These are phyloP conservation scores for Manis javanica DNA, from an alignment of 2,797 vertebrate genomes.

Conservation along the genomic window DNA sequence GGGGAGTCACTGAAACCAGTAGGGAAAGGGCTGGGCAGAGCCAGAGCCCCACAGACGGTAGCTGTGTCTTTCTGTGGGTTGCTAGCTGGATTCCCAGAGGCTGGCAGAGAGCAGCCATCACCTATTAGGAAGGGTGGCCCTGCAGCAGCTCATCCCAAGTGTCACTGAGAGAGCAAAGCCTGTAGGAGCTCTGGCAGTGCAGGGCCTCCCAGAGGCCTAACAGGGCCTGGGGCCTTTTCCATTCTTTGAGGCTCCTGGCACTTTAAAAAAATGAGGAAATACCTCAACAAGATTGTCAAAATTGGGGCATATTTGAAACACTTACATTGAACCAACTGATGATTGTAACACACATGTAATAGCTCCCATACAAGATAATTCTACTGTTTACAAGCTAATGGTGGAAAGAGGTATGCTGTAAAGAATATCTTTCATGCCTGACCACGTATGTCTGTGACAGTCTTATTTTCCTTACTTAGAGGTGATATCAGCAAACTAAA, in stretches of 20 bases:
- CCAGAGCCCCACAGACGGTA: not conserved
- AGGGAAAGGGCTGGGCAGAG: not conserved
- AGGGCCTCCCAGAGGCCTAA: not conserved
- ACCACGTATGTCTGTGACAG: not conserved
- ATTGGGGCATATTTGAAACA: not conserved
- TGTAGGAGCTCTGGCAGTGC: not conserved
- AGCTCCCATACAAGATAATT: too few species aligned
- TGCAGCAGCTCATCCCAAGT: not conserved
- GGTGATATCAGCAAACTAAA: not conserved
- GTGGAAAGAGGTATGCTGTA: not conserved
- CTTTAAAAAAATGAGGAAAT: not conserved
- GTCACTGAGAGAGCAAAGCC: not conserved
- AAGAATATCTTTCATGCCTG: not conserved
- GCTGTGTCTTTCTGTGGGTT: not conserved
- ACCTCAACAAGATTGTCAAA: not conserved
- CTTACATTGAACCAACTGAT: not conserved
- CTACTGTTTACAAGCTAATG: not conserved
- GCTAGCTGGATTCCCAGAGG: not conserved
- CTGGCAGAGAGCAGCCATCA: not conserved
- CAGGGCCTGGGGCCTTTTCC: not conserved
- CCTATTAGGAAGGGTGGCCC: not conserved
- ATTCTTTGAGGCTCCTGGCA: not conserved
- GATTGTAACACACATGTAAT: not conserved
- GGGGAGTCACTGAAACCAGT: not conserved
- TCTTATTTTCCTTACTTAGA: not conserved